Evolutionary conservation across 2,888 invertebrate genomes (phyloP).

Genomic region (Nomada fucata): DNA sequence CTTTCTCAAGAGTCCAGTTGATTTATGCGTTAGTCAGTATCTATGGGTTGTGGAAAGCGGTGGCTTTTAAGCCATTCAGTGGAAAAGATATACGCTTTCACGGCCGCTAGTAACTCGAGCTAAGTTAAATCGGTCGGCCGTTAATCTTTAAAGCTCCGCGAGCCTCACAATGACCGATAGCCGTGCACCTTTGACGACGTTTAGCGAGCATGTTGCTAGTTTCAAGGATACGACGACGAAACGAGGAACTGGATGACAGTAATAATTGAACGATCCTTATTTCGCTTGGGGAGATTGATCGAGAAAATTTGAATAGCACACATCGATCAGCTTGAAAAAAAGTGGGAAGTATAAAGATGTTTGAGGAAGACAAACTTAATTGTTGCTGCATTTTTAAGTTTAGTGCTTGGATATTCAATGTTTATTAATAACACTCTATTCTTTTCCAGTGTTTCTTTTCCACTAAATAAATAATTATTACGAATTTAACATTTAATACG

Average conservation of each 20-base stretch:
- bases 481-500: too few relatives aligned
- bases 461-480: too few relatives aligned
- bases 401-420: too few relatives aligned
- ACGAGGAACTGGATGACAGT: not conserved
- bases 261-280: not conserved
- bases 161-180: conserved; percentile 37
- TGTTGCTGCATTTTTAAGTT: too few relatives aligned
- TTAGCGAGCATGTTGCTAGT: not conserved
- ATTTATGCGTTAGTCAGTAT: conserved; percentile 20
- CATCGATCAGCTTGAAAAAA: too few relatives aligned
- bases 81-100: conserved; percentile 51
- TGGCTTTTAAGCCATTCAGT: conserved; percentile 35
- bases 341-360: too few relatives aligned
- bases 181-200: conserved; percentile 21
- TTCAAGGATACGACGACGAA: conserved; percentile 9
- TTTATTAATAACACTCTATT: too few relatives aligned
- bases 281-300: not conserved
- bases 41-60: not conserved
- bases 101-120: conserved; percentile 36
- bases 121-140: conserved; percentile 61
- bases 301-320: not conserved
- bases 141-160: conserved; percentile 59
- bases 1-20: not conserved
- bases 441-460: too few relatives aligned
- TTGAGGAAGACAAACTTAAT: too few relatives aligned